Percentiles rank a stretch among this genome's conserved stretches.
Conservation (phyloP, 2,113 vertebrate species). For the Callochromis pleurospilus region DNA sequence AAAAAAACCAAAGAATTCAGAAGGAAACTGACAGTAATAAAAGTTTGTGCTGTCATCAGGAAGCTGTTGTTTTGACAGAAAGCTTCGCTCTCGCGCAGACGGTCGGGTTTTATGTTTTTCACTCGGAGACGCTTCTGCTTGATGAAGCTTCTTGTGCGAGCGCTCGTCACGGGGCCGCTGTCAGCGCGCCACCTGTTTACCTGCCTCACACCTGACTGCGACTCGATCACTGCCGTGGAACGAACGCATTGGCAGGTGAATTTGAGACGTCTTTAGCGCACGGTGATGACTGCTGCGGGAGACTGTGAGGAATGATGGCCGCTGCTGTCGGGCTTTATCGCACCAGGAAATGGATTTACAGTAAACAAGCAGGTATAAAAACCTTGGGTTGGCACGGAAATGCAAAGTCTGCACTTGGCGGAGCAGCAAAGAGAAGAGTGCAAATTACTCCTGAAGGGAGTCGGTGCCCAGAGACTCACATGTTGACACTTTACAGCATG, state of each 20-base stretch:
- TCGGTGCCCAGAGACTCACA: neutral
- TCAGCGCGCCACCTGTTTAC: neutral
- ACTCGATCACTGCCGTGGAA: neutral
- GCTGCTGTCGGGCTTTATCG: neutral
- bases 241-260: neutral
- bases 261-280: neutral
- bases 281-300: neutral
- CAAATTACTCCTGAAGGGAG: neutral
- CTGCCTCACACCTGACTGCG: neutral
- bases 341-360: neutral
- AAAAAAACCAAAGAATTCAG: neutral
- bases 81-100: neutral
- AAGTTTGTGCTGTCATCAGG: neutral
- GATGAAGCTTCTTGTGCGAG: neutral
- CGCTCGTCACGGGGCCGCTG: neutral
- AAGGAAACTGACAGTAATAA: neutral
- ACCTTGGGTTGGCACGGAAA: neutral
- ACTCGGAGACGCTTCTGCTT: neutral
- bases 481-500: neutral
- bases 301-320: neutral
- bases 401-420: rapidly evolving
- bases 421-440: neutral
- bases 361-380: neutral
- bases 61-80: slow-evolving; percentile 23
- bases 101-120: neutral